These are phyloP conservation scores for Lasioglossum leucozonium DNA, from an alignment of 2,888 invertebrate genomes.

Conservation along the genomic window DNA sequence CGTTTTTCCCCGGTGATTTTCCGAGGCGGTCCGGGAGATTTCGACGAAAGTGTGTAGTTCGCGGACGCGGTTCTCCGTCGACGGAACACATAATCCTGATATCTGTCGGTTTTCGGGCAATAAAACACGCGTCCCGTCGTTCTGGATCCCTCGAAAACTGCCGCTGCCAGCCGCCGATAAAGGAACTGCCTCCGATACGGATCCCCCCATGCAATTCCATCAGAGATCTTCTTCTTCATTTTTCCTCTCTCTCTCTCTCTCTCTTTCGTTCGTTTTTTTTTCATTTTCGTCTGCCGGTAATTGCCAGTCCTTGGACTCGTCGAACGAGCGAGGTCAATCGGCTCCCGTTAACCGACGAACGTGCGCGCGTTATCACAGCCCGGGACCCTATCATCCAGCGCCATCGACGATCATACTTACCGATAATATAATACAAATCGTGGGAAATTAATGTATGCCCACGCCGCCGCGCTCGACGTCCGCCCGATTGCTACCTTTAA, in stretches of 20 bases:
- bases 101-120: constrained; percentile 88
- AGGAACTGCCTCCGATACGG: constrained; percentile 81
- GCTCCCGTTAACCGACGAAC: constrained; percentile 51
- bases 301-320: constrained; percentile 43
- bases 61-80: constrained; percentile 41
- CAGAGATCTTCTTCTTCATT: not conserved
- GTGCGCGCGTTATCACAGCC: constrained; percentile 56
- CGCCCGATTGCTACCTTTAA: constrained; percentile 46
- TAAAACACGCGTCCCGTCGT: constrained; percentile 86
- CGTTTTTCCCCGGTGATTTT: not conserved
- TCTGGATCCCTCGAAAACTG: constrained; percentile 73
- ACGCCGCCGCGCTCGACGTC: constrained; percentile 23
- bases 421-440: constrained; percentile 57
- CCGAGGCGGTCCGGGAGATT: constrained; percentile 3
- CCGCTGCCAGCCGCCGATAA: constrained; percentile 81
- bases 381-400: constrained; percentile 44
- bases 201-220: constrained; percentile 70
- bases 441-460: constrained; percentile 53
- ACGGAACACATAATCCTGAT: constrained; percentile 84
- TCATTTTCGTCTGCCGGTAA: constrained; percentile 34
- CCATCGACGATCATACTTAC: constrained; percentile 54
- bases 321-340: constrained; percentile 55
- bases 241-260: not conserved
- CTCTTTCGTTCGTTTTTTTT: not conserved
- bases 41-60: constrained; percentile 36